A percentile compares a stretch with the other conserved stretches of the same genome.
Evolutionary conservation across 2,888 invertebrate genomes (phyloP).

Genomic region (Hirtodrosophila alboralis): DNA sequence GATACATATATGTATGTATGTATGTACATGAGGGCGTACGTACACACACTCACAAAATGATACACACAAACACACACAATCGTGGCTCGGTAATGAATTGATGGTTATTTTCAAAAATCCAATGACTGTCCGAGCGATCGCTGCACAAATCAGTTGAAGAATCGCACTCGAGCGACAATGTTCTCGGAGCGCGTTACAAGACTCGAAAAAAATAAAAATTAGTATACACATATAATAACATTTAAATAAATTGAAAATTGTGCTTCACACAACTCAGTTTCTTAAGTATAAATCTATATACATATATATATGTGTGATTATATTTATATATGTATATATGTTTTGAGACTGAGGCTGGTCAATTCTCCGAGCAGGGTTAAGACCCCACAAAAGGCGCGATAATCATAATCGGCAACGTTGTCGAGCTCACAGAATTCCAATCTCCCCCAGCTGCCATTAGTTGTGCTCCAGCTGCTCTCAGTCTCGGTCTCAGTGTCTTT

Average conservation of each 20-base stretch:
- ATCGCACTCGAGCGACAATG: conserved; percentile 82
- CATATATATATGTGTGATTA: conserved; percentile 10
- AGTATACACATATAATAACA: background rate
- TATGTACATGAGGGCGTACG: conserved; percentile 67
- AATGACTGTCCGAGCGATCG: conserved; percentile 83
- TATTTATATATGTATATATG: conserved; percentile 24
- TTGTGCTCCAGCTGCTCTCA: conserved; percentile 13
- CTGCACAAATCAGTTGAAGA: conserved; percentile 83
- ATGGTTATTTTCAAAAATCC: conserved; percentile 82
- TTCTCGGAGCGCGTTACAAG: conserved; percentile 39
- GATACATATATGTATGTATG: conserved; percentile 16
- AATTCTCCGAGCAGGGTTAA: conserved; percentile 74
- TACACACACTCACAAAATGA: conserved; percentile 21
- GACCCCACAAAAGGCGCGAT: conserved; percentile 80
- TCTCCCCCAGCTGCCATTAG: conserved; percentile 16
- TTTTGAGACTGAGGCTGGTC: conserved; percentile 39
- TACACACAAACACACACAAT: conserved; percentile 18
- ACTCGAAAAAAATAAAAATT: conserved; percentile 1
- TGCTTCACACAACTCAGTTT: conserved; percentile 36
- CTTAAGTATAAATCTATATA: conserved; percentile 12
- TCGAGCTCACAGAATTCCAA: conserved; percentile 5
- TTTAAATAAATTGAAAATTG: conserved; percentile 20
- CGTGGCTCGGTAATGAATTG: conserved; percentile 69
- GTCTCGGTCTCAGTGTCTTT: conserved; percentile 5
- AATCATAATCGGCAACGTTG: conserved; percentile 73